Evolutionary conservation across 2,888 invertebrate species (phyloP).

Genomic region (Rhamphomyia laevipes): DNA sequence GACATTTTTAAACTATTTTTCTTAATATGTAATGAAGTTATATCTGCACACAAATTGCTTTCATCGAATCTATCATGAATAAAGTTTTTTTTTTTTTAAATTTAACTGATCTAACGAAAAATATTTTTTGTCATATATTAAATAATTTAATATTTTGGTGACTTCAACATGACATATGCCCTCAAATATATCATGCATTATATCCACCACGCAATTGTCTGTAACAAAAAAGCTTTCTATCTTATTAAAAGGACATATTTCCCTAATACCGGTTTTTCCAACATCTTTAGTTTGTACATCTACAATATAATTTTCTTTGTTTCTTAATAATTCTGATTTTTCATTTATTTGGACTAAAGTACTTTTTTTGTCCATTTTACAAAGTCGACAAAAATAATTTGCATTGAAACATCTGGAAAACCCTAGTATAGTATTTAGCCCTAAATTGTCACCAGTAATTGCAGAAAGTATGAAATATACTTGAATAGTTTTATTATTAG

Average conservation of each 20-base stretch:
- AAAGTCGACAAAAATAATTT: not conserved
- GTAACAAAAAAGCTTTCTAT: not conserved
- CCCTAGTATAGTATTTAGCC: not conserved
- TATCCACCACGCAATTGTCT: not conserved
- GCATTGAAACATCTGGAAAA: not conserved
- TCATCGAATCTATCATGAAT: not conserved
- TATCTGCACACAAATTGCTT: not conserved
- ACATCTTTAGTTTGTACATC: not conserved
- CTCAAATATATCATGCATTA: conserved; percentile 2
- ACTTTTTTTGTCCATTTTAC: not conserved
- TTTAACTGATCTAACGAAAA: not conserved
- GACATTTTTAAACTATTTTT: conserved; percentile 1
- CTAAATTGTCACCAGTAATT: not conserved
- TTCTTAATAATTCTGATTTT: not conserved
- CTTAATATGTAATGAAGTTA: not conserved
- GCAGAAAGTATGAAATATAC: not conserved
- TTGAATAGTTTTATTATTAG: not conserved
- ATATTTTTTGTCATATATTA: not conserved
- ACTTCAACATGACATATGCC: not conserved
- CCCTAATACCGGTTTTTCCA: not conserved
- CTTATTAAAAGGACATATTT: not conserved
- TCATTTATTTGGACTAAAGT: not conserved
- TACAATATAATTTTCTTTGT: not conserved
- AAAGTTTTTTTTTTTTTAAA: not conserved
- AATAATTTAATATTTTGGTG: not conserved